These are phyloP conservation scores for Drosophila ironensis DNA, from an alignment of 1,140 invertebrate genomes.

Conservation along the genomic window DNA sequence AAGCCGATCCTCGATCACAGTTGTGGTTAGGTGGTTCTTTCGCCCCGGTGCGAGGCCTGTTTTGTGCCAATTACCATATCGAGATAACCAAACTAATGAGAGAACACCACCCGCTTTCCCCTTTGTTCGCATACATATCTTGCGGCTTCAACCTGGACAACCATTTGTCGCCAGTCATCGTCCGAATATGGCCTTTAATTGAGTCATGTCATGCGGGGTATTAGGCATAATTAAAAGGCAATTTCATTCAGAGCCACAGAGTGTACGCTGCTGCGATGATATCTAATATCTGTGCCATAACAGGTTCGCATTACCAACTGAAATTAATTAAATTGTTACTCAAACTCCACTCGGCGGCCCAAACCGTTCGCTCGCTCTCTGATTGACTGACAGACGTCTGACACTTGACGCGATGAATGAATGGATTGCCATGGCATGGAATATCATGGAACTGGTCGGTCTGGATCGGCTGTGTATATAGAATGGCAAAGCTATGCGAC, in stretches of 20 bases:
- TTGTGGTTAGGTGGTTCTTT: constrained; percentile 4
- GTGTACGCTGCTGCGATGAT: constrained; percentile 23
- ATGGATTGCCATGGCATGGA: constrained; percentile 36
- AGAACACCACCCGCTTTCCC: constrained; percentile 29
- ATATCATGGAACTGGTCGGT: constrained; percentile 36
- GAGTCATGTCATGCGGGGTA: constrained; percentile 48
- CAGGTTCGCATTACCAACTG: constrained; percentile 65
- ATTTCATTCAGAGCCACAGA: constrained; percentile 34
- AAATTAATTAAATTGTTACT: constrained; percentile 80
- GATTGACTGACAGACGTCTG: constrained; percentile 53
- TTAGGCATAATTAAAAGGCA: constrained; percentile 71
- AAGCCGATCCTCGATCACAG: constrained; percentile 13
- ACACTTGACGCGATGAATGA: constrained; percentile 52
- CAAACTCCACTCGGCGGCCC: too few species aligned
- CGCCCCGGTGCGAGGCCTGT: background rate
- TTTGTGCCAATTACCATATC: constrained; percentile 28
- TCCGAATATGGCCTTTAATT: constrained; percentile 47
- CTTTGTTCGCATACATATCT: too few species aligned
- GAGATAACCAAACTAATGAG: too few species aligned
- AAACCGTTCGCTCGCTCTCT: too few species aligned
- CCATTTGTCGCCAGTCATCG: too few species aligned
- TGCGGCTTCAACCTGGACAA: too few species aligned
- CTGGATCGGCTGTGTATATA: constrained; percentile 9
- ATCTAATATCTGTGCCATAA: constrained; percentile 54
- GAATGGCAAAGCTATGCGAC: constrained; percentile 46